Base-by-base conservation (phyloP, 2,888 invertebrate species). In the Lochmaea crataegi region DNA sequence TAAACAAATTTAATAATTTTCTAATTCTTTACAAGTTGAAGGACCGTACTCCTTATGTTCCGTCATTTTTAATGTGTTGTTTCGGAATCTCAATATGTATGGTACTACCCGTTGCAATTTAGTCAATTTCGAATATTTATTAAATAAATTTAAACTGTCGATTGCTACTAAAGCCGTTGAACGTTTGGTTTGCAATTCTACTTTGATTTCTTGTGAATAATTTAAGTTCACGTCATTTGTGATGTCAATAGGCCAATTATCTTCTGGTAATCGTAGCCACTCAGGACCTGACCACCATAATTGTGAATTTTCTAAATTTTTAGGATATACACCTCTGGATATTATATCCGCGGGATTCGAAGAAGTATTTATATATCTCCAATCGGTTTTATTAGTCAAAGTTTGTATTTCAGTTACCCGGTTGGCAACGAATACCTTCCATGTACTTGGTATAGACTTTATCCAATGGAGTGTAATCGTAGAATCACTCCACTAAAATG, bases 321-420 rank as follows among this genome's bases (percentile, higher is more conserved):
- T n/a, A 18, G 72, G 60, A n/a, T 51, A 45, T 12, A 32, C 45
- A 12, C 84, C 84, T 42, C 84, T 63, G 0, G 82, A 83, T 1
- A 82, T 78, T 9, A 80, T 78, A 71, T 83, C 83, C n/a, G 83
- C 82, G 1, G 84, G 82, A 68, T 85, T 84, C 2, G 75, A 68
- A 38, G 74, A 65, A 7, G 80, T 76, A 16, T 74, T 65, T 0
- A 83, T 80, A 69, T 83, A 80, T 53, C 68, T 65, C 83, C 83
- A 84, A 38, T 65, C 67, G 9, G 65, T 58, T 10, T 68, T 26
- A 12, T 79, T 75, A 22, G 79, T 75, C 14, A 73, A 32, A 42
- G 79, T 77, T 65, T 83, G 81, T 16, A 84, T 83, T 63, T 79
- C 68, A 1, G 77, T 75, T 4, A 84, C 81, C 45, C 83, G 71